A percentile compares a stretch with the other conserved stretches of the same genome.
These are phyloP conservation scores for Channa striata DNA, from an alignment of 2,797 vertebrate genomes.

Conservation along the genomic window DNA sequence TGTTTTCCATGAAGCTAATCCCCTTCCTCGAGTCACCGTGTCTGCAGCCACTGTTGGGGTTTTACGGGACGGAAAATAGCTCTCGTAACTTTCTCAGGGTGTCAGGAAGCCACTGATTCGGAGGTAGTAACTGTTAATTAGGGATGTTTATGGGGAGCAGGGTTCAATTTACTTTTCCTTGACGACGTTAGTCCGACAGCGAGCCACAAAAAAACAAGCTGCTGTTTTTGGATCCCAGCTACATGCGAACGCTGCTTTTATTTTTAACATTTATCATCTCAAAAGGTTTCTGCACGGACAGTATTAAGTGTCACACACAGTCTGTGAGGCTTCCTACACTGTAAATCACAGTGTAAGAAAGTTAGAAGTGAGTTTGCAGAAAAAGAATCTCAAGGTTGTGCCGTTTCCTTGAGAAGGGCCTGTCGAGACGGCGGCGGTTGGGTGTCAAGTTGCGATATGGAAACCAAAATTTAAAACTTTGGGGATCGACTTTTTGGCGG, in stretches of 20 bases:
- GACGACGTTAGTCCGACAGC: constrained; percentile 39
- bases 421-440: constrained; percentile 30
- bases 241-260: constrained; percentile 4
- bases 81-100: constrained; percentile 54
- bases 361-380: constrained; percentile 12
- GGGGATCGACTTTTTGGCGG: constrained; percentile 45
- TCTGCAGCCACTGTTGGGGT: constrained; percentile 12
- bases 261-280: constrained; percentile 17
- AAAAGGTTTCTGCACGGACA: constrained; percentile 28
- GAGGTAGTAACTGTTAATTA: constrained; percentile 55
- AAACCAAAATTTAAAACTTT: constrained; percentile 54
- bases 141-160: constrained; percentile 50
- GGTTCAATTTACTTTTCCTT: constrained; percentile 69
- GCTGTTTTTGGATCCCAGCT: constrained; percentile 29
- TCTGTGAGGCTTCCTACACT: neutral
- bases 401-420: constrained; percentile 9
- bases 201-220: neutral
- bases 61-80: constrained; percentile 58
- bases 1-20: constrained; percentile 18
- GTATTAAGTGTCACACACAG: constrained; percentile 8
- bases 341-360: constrained; percentile 24
- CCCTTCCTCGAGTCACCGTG: neutral
- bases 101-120: constrained; percentile 53
- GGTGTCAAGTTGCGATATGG: constrained; percentile 45
- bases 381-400: constrained; percentile 17